phyloP scores from a whole-genome alignment of 2,113 vertebrate genomes.

The Colistium nudipinnis region DNA sequence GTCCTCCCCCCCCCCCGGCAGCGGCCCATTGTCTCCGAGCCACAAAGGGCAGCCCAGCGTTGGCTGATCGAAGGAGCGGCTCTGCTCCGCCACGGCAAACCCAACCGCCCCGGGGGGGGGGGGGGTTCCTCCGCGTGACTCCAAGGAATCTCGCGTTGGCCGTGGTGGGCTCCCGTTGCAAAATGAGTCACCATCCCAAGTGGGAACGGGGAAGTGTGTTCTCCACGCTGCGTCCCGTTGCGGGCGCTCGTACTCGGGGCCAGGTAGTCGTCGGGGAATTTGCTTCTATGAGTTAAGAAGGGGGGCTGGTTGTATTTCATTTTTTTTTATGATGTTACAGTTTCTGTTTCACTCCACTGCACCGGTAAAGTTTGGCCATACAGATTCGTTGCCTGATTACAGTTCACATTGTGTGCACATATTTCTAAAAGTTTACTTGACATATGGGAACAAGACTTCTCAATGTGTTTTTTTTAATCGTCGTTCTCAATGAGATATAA shows the following conservation, averaged over 20 bases:
- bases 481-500: not conserved
- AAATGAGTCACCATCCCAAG: slow-evolving; percentile 32
- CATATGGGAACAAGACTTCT: not conserved
- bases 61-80: slow-evolving; percentile 68
- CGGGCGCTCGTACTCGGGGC: too few relatives aligned
- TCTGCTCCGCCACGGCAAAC: slow-evolving; percentile 60
- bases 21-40: slow-evolving; percentile 75
- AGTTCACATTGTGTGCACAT: not conserved
- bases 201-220: too few relatives aligned
- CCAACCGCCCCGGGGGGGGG: too few relatives aligned
- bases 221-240: too few relatives aligned
- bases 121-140: slow-evolving; percentile 53
- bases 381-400: too few relatives aligned
- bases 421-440: not conserved
- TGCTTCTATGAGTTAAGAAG: too few relatives aligned
- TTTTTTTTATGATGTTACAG: not conserved
- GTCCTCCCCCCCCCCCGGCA: slow-evolving; percentile 42
- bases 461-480: not conserved
- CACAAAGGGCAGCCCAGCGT: slow-evolving; percentile 72
- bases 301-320: too few relatives aligned
- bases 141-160: slow-evolving; percentile 58
- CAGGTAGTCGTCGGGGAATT: too few relatives aligned
- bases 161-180: slow-evolving; percentile 25
- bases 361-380: not conserved
- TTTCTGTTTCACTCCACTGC: not conserved